Base-by-base conservation (phyloP, 2,797 vertebrate genomes). In the Pelodytes ibericus region DNA sequence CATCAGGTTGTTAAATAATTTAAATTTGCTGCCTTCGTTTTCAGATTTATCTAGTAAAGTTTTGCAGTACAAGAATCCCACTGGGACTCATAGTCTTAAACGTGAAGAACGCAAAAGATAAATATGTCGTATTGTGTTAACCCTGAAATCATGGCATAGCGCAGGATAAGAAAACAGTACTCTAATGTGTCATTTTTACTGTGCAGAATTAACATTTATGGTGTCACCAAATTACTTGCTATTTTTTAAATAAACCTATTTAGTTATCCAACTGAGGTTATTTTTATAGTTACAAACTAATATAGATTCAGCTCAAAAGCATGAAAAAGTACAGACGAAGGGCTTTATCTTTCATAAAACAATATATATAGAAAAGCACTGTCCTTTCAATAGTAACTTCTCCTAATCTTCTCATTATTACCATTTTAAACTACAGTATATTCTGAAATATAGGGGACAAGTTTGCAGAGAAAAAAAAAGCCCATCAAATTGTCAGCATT, bases 301-400 rank as follows among this genome's bases (percentile, higher is more conserved):
- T 78, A 72, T 78, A 72, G 66, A 72, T 72, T 72, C 56, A 77
- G 29, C 27, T 59, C 20, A 67, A n/a, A n/a, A n/a, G n/a, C n/a
- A n/a, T n/a, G n/a, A n/a, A n/a, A n/a, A n/a, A n/a, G n/a, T n/a
- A n/a, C n/a, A n/a, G n/a, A n/a, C n/a, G n/a, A n/a, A n/a, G n/a
- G n/a, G n/a, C n/a, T n/a, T n/a, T n/a, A n/a, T n/a, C n/a, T n/a
- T n/a, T n/a, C n/a, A n/a, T n/a, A n/a, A n/a, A n/a, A n/a, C n/a
- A n/a, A n/a, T n/a, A n/a, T n/a, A n/a, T n/a, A n/a, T n/a, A n/a
- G n/a, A n/a, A n/a, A n/a, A n/a, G n/a, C n/a, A n/a, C n/a, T n/a
- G n/a, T n/a, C n/a, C n/a, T n/a, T n/a, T n/a, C n/a, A n/a, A n/a
- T n/a, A n/a, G n/a, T n/a, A n/a, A n/a, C n/a, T n/a, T n/a, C n/a